phyloP scores from a whole-genome alignment of 2,113 vertebrate species.

The Hyperoodon ampullatus region DNA sequence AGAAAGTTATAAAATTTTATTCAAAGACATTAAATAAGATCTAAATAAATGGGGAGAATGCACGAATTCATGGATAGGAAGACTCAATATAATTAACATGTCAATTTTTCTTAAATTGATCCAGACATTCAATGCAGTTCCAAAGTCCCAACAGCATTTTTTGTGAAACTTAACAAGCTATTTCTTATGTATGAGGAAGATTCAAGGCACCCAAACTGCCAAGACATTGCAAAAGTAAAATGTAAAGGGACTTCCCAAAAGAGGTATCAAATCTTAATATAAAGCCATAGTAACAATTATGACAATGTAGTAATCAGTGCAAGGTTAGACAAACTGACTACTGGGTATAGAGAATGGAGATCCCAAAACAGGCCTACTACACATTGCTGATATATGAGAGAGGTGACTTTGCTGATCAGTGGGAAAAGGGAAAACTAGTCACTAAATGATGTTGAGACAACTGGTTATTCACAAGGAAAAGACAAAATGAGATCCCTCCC shows the following conservation, averaged over 20 bases:
- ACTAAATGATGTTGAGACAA: not conserved
- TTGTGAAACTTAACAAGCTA: not conserved
- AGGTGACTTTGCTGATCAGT: not conserved
- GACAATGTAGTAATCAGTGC: not conserved
- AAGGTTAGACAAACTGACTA: not conserved
- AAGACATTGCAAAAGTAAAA: not conserved
- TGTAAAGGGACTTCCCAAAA: not conserved
- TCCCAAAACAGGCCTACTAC: not conserved
- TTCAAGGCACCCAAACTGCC: not conserved
- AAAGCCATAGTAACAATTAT: constrained; percentile 24
- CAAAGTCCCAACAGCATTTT: not conserved
- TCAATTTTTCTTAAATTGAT: not conserved
- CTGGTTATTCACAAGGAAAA: not conserved
- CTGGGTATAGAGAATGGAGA: not conserved
- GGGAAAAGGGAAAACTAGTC: not conserved
- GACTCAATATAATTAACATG: constrained; percentile 13
- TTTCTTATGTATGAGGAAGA: not conserved
- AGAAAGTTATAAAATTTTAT: constrained; percentile 26
- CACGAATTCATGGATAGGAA: not conserved
- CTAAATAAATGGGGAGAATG: not conserved
- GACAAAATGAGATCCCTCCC: not conserved
- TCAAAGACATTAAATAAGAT: not conserved
- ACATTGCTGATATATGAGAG: not conserved
- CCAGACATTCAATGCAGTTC: not conserved
- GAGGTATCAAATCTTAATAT: not conserved